A percentile compares a stretch with the other conserved stretches of the same genome.
Conservation (phyloP, 2,113 vertebrate species). For the Mola mola region DNA sequence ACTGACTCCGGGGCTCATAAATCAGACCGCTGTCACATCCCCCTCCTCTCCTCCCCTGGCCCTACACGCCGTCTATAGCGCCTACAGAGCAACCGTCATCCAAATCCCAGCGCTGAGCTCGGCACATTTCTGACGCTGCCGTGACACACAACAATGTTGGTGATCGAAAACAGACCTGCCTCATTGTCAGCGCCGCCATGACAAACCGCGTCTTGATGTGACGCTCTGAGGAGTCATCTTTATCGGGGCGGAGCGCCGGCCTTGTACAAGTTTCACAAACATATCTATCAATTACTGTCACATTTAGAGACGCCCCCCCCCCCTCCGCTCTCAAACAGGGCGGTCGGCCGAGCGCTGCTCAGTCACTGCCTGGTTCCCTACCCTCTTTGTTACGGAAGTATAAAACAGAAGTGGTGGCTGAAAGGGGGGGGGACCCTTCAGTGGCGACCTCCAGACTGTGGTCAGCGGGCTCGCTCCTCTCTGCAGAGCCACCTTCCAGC, state of each 20-base stretch:
- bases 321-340: constrained; percentile 38
- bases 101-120: constrained; percentile 75
- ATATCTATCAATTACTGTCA: constrained; percentile 67
- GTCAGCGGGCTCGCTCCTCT: constrained; percentile 48
- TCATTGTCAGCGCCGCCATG: constrained; percentile 60
- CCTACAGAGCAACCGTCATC: constrained; percentile 61
- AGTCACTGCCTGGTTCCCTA: constrained; percentile 66
- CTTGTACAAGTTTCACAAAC: constrained; percentile 35
- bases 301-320: constrained; percentile 44
- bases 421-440: constrained; percentile 52
- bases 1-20: constrained; percentile 69
- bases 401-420: constrained; percentile 60
- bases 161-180: constrained; percentile 75
- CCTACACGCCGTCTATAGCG: constrained; percentile 51
- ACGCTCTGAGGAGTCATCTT: constrained; percentile 45
- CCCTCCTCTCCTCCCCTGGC: constrained; percentile 63
- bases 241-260: constrained; percentile 32
- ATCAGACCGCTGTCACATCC: constrained; percentile 68
- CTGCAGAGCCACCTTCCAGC: constrained; percentile 59
- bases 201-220: constrained; percentile 48
- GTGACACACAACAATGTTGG: constrained; percentile 65
- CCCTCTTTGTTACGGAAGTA: constrained; percentile 69
- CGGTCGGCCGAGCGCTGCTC: constrained; percentile 66
- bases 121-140: constrained; percentile 69
- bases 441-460: constrained; percentile 75